Conservation (phyloP, 2,797 vertebrate genomes). For the Lagothrix lagotricha region DNA sequence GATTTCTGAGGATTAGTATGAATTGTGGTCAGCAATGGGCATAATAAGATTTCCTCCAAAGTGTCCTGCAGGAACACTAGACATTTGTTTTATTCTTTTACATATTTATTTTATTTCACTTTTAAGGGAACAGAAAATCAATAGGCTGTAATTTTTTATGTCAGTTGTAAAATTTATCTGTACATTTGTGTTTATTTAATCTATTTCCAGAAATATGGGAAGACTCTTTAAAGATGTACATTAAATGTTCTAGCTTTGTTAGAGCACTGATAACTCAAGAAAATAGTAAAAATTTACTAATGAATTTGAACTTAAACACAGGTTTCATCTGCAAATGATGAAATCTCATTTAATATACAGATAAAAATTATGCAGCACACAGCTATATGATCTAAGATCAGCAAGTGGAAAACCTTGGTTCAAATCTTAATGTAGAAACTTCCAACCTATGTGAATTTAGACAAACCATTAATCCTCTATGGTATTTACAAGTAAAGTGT, state of each 20-base stretch:
- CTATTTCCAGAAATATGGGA: not conserved
- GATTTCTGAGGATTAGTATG: not conserved
- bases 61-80: not conserved
- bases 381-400: not conserved
- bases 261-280: not conserved
- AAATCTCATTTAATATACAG: not conserved
- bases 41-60: not conserved
- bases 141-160: not conserved
- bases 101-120: not conserved
- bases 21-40: not conserved
- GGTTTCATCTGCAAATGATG: not conserved
- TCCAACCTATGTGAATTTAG: not conserved
- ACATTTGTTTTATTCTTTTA: not conserved
- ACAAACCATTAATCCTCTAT: not conserved
- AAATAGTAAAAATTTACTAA: not conserved
- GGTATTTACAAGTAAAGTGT: not conserved
- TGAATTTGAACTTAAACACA: not conserved
- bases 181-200: not conserved
- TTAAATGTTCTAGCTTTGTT: not conserved
- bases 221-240: not conserved
- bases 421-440: not conserved
- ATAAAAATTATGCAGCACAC: not conserved
- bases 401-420: not conserved
- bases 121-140: not conserved
- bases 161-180: not conserved